A percentile compares a stretch with the other conserved stretches of the same genome.
Conservation (phyloP, 1,140 invertebrate genomes). For the Zeugodacus cucurbitae region DNA sequence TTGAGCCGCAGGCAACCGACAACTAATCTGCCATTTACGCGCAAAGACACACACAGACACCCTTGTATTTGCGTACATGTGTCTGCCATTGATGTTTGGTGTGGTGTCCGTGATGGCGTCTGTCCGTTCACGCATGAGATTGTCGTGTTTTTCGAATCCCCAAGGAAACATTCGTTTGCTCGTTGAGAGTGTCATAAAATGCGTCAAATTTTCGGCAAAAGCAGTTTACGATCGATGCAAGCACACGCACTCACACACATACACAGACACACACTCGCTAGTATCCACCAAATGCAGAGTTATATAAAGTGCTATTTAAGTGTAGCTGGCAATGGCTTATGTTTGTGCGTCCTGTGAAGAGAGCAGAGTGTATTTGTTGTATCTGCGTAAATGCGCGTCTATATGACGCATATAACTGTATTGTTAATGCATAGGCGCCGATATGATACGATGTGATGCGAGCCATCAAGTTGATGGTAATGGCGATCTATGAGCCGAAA, state of each 20-base stretch:
- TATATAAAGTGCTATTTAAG: too few species aligned
- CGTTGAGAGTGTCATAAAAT: conserved; percentile 13
- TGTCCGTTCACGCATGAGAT: neutral
- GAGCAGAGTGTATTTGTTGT: neutral
- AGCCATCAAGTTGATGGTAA: neutral
- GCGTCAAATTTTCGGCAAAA: conserved; percentile 13
- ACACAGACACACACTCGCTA: neutral
- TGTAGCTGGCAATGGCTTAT: neutral
- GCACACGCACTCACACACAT: neutral
- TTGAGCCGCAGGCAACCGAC: neutral
- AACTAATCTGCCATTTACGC: neutral
- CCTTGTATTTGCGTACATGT: neutral
- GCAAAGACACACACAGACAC: neutral
- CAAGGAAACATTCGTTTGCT: conserved; percentile 15
- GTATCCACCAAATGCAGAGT: neutral
- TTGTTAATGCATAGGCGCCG: conserved; percentile 2
- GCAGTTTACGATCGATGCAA: conserved; percentile 16
- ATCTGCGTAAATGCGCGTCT: neutral
- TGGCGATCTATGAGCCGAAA: neutral
- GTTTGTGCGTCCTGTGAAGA: neutral
- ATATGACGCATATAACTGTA: neutral
- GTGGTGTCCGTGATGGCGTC: neutral
- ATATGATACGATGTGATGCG: neutral
- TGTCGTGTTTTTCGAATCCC: neutral
- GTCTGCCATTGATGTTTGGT: neutral